phyloP scores from a whole-genome alignment of 1,140 invertebrate species.

The Lerema accius region DNA sequence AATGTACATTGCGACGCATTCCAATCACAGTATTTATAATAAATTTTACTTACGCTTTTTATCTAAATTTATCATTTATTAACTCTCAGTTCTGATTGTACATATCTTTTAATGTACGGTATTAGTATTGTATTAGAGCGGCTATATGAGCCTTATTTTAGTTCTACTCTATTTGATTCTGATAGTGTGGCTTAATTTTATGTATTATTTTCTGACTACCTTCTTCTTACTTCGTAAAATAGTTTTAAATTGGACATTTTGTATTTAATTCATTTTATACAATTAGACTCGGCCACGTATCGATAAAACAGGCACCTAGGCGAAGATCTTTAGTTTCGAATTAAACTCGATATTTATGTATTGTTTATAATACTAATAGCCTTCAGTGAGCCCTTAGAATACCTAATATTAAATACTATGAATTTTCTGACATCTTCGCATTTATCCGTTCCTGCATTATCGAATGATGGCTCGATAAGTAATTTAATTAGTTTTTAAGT shows the following conservation, averaged over 20 bases:
- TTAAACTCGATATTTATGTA: background rate
- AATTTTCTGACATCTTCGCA: constrained; percentile 27
- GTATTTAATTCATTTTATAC: constrained; percentile 53
- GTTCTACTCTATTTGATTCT: constrained; percentile 38
- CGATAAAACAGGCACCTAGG: constrained; percentile 25
- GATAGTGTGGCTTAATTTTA: constrained; percentile 39
- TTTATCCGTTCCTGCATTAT: constrained; percentile 32
- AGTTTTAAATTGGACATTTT: constrained; percentile 47
- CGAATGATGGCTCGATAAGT: constrained; percentile 39
- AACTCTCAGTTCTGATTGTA: constrained; percentile 40
- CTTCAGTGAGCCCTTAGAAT: constrained; percentile 31
- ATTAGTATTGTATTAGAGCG: constrained; percentile 48
- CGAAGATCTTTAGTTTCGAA: constrained; percentile 20
- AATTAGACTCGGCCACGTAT: constrained; percentile 34
- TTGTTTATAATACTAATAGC: constrained; percentile 3
- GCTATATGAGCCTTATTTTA: constrained; percentile 42
- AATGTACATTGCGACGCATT: constrained; percentile 64
- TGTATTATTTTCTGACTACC: constrained; percentile 31
- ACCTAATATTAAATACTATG: constrained; percentile 23
- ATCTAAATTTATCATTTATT: constrained; percentile 49
- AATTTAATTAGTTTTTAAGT: constrained; percentile 72
- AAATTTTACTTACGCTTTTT: constrained; percentile 64
- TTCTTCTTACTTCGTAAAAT: constrained; percentile 22
- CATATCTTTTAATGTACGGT: constrained; percentile 48
- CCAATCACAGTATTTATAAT: constrained; percentile 75